phyloP scores from a whole-genome alignment of 35 echinoderm and acorn worm species.

The Eucidaris tribuloides region DNA sequence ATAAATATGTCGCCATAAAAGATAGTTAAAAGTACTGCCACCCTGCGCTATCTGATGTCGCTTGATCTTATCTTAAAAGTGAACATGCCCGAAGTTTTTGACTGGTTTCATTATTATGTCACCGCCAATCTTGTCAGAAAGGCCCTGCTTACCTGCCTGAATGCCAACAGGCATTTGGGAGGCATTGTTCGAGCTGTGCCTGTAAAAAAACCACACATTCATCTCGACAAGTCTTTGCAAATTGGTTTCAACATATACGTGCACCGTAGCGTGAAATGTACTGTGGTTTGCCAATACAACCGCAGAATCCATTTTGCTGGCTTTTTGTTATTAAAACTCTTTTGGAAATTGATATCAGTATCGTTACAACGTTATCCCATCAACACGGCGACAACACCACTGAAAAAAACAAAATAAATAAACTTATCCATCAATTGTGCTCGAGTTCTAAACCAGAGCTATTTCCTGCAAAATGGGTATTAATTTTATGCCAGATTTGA shows the following conservation, averaged over 20 bases:
- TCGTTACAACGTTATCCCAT: too few relatives aligned
- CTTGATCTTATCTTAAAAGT: conserved; percentile 33
- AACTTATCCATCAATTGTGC: too few relatives aligned
- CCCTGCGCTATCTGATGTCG: conserved; percentile 20
- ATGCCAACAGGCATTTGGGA: conserved; percentile 12
- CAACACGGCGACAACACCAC: too few relatives aligned
- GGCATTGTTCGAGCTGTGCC: neutral
- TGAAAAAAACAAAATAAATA: too few relatives aligned
- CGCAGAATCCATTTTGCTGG: too few relatives aligned
- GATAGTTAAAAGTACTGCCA: neutral
- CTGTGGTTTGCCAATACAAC: too few relatives aligned
- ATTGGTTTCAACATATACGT: conserved; percentile 3
- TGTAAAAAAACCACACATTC: neutral
- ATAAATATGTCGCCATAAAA: neutral
- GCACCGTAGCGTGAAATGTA: conserved; percentile 13
- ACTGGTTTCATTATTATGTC: neutral
- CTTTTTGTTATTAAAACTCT: too few relatives aligned
- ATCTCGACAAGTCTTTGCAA: conserved; percentile 20
- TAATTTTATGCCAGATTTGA: too few relatives aligned
- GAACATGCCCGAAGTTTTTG: conserved; percentile 15
- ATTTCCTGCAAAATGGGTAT: too few relatives aligned
- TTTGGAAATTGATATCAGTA: too few relatives aligned
- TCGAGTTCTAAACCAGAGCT: too few relatives aligned
- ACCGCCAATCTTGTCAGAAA: neutral
- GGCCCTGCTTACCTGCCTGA: neutral